A percentile compares a stretch with the other conserved stretches of the same genome.
These are phyloP conservation scores for Porites lutea DNA, from an alignment of 64 coral and sea anemone genomes.

Conservation along the genomic window DNA sequence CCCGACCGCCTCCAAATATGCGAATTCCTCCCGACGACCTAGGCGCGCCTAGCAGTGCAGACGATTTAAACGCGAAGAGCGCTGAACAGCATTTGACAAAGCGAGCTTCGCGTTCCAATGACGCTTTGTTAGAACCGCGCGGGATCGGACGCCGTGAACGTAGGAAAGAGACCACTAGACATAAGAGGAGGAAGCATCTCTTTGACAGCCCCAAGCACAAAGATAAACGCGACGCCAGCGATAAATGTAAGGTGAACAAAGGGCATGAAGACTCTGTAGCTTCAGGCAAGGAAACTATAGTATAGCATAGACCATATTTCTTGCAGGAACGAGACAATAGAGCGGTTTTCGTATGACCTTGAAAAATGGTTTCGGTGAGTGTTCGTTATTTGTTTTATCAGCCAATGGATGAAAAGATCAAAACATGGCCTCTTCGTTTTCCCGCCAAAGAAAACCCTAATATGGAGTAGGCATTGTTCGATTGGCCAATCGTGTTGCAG, in stretches of 20 bases:
- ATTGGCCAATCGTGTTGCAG: too few relatives aligned
- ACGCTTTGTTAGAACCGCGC: background rate
- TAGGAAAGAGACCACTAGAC: background rate
- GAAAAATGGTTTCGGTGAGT: too few relatives aligned
- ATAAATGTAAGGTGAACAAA: background rate
- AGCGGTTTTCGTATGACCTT: too few relatives aligned
- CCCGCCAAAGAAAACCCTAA: too few relatives aligned
- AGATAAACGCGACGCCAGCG: background rate
- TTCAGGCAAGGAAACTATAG: constrained; percentile 19
- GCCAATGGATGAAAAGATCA: too few relatives aligned
- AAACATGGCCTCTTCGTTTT: too few relatives aligned
- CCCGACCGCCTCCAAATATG: constrained; percentile 30
- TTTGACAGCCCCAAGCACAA: background rate
- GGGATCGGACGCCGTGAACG: background rate
- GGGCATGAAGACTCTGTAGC: background rate
- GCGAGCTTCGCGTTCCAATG: background rate
- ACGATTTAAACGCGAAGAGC: background rate
- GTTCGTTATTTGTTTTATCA: too few relatives aligned
- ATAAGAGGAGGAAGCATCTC: background rate
- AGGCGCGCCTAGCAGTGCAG: background rate
- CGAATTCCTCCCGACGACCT: constrained; percentile 13
- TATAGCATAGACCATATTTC: background rate
- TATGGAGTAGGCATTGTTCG: too few relatives aligned
- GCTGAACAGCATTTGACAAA: background rate
- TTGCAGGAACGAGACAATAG: background rate